Conservation (phyloP, 1,140 invertebrate species). For the Hydropsyche tenuis region DNA sequence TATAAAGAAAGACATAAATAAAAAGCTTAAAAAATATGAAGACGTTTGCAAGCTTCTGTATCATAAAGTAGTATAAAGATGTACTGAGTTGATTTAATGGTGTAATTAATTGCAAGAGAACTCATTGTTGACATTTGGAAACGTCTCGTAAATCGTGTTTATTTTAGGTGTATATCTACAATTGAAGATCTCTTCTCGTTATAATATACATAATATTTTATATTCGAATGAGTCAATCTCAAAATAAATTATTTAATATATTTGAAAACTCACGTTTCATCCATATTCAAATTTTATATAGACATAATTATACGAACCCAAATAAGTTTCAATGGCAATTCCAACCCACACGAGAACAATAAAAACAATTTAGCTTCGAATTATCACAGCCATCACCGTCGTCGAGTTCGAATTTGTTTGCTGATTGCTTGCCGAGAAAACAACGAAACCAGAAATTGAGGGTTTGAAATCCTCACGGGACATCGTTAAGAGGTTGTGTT, state of each 20-base stretch:
- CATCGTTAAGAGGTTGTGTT: constrained; percentile 17
- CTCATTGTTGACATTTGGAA: constrained; percentile 37
- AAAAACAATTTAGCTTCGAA: too few relatives aligned
- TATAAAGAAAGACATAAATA: too few relatives aligned
- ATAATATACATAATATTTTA: neutral
- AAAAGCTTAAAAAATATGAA: too few relatives aligned
- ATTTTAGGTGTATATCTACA: constrained; percentile 28
- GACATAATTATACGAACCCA: too few relatives aligned
- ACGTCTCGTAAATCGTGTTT: constrained; percentile 24
- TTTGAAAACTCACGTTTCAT: too few relatives aligned
- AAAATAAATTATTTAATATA: too few relatives aligned
- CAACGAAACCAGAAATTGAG: neutral
- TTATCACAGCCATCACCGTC: neutral
- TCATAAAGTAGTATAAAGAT: neutral
- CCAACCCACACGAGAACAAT: too few relatives aligned
- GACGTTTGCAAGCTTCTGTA: too few relatives aligned
- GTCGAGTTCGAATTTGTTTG: constrained; percentile 20
- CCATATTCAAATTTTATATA: too few relatives aligned
- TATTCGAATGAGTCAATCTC: too few relatives aligned
- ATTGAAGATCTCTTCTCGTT: neutral
- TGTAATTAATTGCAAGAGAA: constrained; percentile 39
- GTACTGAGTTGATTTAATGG: constrained; percentile 33
- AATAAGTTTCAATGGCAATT: too few relatives aligned
- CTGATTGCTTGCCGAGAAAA: neutral
- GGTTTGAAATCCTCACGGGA: constrained; percentile 1